Base-by-base conservation (phyloP, 2,113 vertebrate species). In the Rhabdornis inornatus region DNA sequence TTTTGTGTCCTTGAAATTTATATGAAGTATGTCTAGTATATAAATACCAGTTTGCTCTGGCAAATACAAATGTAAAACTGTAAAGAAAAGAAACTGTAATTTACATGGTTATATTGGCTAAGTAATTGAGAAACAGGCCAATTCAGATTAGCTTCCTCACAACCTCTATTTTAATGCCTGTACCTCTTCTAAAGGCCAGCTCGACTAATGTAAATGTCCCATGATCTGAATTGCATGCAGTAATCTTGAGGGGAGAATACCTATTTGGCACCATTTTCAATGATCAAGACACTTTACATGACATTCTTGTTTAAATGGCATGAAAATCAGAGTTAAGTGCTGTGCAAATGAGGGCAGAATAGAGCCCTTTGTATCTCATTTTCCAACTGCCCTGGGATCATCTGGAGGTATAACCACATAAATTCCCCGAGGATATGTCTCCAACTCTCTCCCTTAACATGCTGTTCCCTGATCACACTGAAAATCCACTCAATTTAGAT, bases 391-490 rank as follows among this genome's bases (percentile, higher is more conserved):
- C 31, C 19, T 60, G 93, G 87, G 86, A 92, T 95, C 84, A 89
- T 96, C 89, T 90, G 76, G 90, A 90, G 90, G 83, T 94, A 95
- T 89, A 97, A 89, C 96, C 94, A 96, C 83, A 71, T 71, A 96
- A 96, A 94, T 89, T 79, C 82, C 82, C 59, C 0, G 9, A 86
- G 63, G 72, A 64, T 87, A 52, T 19, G 80, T 70, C 71, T 94
- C 72, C 45, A 80, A 18, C 81, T 95, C 81, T 61, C 66, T 84
- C 90, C 70, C 47, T 91, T 71, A 86, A 89, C 50, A 55, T 71
- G 42, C 64, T 65, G 59, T 59, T 92, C 63, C 60, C 89, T 74
- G 72, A 89, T 81, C 77, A 87, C 87, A 22, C 9, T 64, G 68
- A 91, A 90, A 96, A 96, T 94, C 90, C 70, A 90, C 81, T 85